Evolutionary conservation across 2,113 vertebrate genomes (phyloP).

Genomic region (Ramphastos sulfuratus): DNA sequence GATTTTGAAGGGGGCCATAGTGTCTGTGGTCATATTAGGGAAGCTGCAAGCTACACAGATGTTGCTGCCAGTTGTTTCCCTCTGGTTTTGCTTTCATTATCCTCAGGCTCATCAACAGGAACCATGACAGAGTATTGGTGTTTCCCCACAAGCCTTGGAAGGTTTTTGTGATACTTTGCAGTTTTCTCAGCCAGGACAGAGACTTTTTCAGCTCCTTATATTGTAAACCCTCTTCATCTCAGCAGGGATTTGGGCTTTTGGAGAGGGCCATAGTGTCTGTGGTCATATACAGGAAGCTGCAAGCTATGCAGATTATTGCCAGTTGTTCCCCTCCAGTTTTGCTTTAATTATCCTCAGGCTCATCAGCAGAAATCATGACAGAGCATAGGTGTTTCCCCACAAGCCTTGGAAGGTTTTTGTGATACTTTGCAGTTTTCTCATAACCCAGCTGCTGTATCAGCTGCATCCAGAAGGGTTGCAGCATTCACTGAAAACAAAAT

Average conservation of each 20-base stretch:
- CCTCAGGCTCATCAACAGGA: not conserved
- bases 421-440: not conserved
- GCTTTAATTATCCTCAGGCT: not conserved
- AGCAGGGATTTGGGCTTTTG: not conserved
- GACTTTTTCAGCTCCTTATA: not conserved
- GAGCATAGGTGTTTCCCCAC: not conserved
- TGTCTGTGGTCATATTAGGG: not conserved
- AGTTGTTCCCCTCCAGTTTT: not conserved
- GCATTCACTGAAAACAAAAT: not conserved
- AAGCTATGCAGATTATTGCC: not conserved
- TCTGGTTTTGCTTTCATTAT: not conserved
- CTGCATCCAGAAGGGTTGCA: not conserved
- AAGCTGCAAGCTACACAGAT: not conserved
- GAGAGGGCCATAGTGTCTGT: not conserved
- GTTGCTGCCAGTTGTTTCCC: not conserved
- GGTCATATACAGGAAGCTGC: not conserved
- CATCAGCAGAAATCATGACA: not conserved
- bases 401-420: too few relatives aligned
- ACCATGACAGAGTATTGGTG: not conserved
- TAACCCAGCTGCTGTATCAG: not conserved
- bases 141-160: not conserved
- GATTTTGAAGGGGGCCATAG: not conserved
- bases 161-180: too few relatives aligned
- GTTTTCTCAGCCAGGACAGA: not conserved
- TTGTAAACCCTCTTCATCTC: not conserved